These are phyloP conservation scores for Scaptomyza pallida DNA, from an alignment of 1,140 invertebrate genomes.

Conservation along the genomic window DNA sequence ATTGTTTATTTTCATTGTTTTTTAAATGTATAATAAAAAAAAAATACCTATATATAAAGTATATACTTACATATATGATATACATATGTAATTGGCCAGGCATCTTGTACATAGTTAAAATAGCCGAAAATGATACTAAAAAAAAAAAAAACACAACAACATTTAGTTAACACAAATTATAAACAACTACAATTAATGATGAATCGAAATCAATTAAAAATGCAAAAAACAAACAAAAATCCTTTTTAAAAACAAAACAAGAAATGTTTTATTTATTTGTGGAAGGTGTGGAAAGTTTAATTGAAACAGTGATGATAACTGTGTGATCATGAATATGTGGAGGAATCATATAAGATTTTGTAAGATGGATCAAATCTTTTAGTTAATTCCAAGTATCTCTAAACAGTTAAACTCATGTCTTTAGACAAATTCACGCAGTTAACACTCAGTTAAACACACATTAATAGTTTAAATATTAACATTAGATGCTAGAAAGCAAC, in stretches of 20 bases:
- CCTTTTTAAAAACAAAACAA: slow-evolving; percentile 63
- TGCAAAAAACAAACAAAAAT: slow-evolving; percentile 57
- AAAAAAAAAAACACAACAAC: slow-evolving; percentile 49
- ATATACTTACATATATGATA: slow-evolving; percentile 20
- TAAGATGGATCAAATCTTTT: no score
- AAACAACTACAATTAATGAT: slow-evolving; percentile 76
- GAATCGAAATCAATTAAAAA: slow-evolving; percentile 81
- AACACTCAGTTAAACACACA: not conserved
- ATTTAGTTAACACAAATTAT: slow-evolving; percentile 83
- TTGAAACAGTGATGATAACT: not conserved
- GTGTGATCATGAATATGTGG: no score
- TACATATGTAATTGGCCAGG: slow-evolving; percentile 55
- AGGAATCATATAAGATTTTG: no score
- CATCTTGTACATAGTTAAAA: slow-evolving; percentile 75
- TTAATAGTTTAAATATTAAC: slow-evolving; percentile 28
- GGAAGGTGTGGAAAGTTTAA: not conserved
- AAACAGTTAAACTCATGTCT: no score
- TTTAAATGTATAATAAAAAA: slow-evolving; percentile 77
- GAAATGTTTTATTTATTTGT: slow-evolving; percentile 19
- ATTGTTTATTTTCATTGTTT: slow-evolving; percentile 82
- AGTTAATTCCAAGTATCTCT: no score
- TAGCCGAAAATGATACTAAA: slow-evolving; percentile 66
- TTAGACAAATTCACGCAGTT: slow-evolving; percentile 1
- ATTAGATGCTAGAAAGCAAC: not conserved
- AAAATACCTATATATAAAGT: slow-evolving; percentile 35